Conservation (phyloP, 2,888 invertebrate species). For the Cyclophora albipunctata region DNA sequence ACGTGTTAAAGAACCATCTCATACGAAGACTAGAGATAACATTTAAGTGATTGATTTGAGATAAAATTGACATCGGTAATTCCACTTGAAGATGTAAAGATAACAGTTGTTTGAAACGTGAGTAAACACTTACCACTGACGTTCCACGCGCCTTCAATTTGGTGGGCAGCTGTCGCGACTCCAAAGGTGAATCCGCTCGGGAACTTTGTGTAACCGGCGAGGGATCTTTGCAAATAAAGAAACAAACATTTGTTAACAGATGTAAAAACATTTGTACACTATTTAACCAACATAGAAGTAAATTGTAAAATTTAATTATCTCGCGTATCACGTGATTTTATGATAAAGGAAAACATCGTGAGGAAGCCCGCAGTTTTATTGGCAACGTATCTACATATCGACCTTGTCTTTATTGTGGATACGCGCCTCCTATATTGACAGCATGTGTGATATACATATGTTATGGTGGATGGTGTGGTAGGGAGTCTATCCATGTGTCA, state of each 20-base stretch:
- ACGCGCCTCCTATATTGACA: too few relatives aligned
- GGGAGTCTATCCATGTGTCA: too few relatives aligned
- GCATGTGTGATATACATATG: too few relatives aligned
- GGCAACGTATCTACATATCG: too few relatives aligned
- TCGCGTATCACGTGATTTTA: too few relatives aligned
- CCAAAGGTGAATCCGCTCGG: constrained; percentile 68
- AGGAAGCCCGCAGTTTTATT: too few relatives aligned
- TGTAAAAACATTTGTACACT: too few relatives aligned
- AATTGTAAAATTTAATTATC: background rate
- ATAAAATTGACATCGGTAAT: constrained; percentile 10
- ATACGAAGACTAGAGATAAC: constrained; percentile 9
- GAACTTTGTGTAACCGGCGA: constrained; percentile 55
- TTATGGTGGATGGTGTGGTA: too few relatives aligned
- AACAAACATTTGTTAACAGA: too few relatives aligned
- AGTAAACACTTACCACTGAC: constrained; percentile 63
- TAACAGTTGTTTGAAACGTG: background rate
- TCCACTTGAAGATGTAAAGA: constrained; percentile 6
- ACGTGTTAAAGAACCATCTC: constrained; percentile 5
- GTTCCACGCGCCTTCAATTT: constrained; percentile 79
- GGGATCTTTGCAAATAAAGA: constrained; percentile 26
- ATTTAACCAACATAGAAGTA: background rate
- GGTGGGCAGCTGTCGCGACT: constrained; percentile 75
- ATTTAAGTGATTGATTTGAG: constrained; percentile 10
- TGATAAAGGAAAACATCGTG: too few relatives aligned
- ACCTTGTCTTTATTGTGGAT: too few relatives aligned